Conservation (phyloP, 2,888 invertebrate genomes). For the Drosophila falleni region DNA sequence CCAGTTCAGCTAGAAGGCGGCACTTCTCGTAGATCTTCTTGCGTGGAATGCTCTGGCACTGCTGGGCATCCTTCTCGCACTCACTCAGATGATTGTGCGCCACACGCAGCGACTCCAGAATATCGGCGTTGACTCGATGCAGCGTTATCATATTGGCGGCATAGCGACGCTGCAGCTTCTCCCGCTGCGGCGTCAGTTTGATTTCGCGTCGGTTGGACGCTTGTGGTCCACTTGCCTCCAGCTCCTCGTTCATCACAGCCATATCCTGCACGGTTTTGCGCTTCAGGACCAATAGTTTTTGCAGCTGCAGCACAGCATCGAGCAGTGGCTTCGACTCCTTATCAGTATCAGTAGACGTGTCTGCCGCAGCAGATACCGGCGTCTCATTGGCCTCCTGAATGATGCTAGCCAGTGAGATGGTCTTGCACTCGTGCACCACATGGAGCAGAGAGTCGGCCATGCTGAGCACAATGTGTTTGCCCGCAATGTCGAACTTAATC, state of each 20-base stretch:
- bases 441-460: constrained; percentile 42
- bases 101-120: constrained; percentile 42
- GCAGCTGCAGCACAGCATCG: constrained; percentile 43
- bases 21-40: constrained; percentile 41
- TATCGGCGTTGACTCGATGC: constrained; percentile 49
- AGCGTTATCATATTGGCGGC: constrained; percentile 41
- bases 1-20: constrained; percentile 51
- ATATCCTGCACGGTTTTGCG: constrained; percentile 45
- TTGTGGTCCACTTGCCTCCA: constrained; percentile 6
- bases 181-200: constrained; percentile 29
- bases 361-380: not conserved
- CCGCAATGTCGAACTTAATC: constrained; percentile 36
- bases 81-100: constrained; percentile 36
- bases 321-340: constrained; percentile 21
- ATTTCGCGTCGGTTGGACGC: constrained; percentile 40
- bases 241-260: constrained; percentile 44
- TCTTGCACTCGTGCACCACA: constrained; percentile 21
- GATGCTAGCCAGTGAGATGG: constrained; percentile 21
- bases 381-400: constrained; percentile 16
- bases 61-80: constrained; percentile 20
- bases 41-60: constrained; percentile 3
- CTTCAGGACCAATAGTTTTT: constrained; percentile 38
- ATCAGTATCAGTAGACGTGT: not conserved
- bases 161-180: constrained; percentile 49
- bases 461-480: constrained; percentile 10